These are phyloP conservation scores for Orthonychiurus folsomi DNA, from an alignment of 2,888 invertebrate species.

Conservation along the genomic window DNA sequence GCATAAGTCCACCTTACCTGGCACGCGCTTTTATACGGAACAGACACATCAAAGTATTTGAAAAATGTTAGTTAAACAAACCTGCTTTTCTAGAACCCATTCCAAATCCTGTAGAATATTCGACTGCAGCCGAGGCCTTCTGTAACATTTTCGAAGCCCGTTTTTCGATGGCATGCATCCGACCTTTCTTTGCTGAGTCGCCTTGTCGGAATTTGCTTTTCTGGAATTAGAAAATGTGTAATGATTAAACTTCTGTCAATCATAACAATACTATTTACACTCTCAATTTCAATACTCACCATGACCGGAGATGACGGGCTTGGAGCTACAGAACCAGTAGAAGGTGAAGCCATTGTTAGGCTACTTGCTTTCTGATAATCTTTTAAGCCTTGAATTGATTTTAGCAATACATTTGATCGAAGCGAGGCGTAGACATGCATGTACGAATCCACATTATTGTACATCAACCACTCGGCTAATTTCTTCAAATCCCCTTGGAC, in stretches of 20 bases:
- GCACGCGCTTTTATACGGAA: too few relatives aligned
- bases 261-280: background rate
- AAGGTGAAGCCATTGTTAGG: constrained; percentile 37
- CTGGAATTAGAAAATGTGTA: constrained; percentile 4
- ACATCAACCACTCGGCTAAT: constrained; percentile 78
- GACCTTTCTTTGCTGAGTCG: constrained; percentile 20
- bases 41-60: too few relatives aligned
- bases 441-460: constrained; percentile 62
- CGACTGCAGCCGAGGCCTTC: constrained; percentile 72
- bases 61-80: too few relatives aligned
- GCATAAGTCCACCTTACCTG: too few relatives aligned
- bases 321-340: constrained; percentile 27
- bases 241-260: background rate
- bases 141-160: constrained; percentile 74
- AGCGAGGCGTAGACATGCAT: constrained; percentile 65
- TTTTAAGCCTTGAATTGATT: constrained; percentile 64
- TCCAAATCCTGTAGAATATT: constrained; percentile 61
- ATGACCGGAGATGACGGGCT: constrained; percentile 35
- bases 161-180: constrained; percentile 47
- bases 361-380: constrained; percentile 60
- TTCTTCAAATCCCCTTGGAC: constrained; percentile 62
- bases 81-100: constrained; percentile 32
- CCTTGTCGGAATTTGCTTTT: constrained; percentile 19
- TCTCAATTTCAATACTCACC: constrained; percentile 7
- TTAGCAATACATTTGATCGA: constrained; percentile 64